Conservation (phyloP, 2,113 vertebrate species). For the Gymnogyps californianus region DNA sequence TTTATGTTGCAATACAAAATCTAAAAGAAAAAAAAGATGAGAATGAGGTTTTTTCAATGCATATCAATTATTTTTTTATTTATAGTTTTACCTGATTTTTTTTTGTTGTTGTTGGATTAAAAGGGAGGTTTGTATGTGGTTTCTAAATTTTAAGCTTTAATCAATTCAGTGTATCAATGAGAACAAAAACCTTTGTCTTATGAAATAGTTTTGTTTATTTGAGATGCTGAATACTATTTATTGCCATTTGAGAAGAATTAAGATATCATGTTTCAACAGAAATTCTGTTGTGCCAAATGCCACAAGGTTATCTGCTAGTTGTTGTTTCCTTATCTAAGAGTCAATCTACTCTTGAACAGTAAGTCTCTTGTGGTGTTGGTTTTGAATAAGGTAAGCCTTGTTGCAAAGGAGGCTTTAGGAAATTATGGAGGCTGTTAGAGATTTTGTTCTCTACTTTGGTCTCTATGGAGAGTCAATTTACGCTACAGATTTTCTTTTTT, state of each 20-base stretch:
- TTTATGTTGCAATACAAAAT: not conserved
- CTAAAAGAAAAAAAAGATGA: not conserved
- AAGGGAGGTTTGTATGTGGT: not conserved
- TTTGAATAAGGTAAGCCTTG: not conserved
- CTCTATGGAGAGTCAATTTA: not conserved
- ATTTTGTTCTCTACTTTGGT: not conserved
- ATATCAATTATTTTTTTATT: not conserved
- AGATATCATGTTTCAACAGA: not conserved
- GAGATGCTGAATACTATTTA: not conserved
- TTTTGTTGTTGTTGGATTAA: not conserved
- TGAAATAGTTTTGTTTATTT: not conserved
- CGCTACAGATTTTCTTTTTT: not conserved
- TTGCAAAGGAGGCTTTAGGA: not conserved
- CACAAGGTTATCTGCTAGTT: not conserved
- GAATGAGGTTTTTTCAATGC: not conserved
- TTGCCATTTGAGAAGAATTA: not conserved
- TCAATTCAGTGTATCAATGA: not conserved
- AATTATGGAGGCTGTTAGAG: not conserved
- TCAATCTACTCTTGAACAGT: not conserved
- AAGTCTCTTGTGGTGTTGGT: not conserved
- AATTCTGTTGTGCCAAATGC: not conserved
- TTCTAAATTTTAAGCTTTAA: not conserved
- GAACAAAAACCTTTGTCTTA: accelerated
- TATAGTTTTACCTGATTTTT: not conserved
- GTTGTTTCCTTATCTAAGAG: not conserved